Evolutionary conservation across 2,113 vertebrate genomes (phyloP).

Genomic region (Oryzias woworae): DNA sequence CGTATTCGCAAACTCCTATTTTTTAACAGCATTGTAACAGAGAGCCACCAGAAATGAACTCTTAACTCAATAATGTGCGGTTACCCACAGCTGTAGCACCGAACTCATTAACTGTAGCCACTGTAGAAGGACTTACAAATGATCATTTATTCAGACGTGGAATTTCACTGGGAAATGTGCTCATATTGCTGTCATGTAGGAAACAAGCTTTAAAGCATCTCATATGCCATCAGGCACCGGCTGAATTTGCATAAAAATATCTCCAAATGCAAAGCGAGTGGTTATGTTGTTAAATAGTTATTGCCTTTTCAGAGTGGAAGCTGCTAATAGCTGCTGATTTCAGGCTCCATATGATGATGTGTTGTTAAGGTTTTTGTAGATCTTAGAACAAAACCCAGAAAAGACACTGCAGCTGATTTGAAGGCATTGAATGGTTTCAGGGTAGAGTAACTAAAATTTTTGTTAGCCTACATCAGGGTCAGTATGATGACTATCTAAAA

Average conservation of each 20-base stretch:
- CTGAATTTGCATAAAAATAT: conserved; percentile 49
- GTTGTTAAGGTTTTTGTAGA: not conserved
- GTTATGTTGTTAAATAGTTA: conserved; percentile 11
- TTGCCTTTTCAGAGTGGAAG: conserved; percentile 13
- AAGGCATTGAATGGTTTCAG: too few relatives aligned
- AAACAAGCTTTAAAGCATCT: conserved; percentile 19
- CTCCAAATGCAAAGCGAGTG: conserved; percentile 42
- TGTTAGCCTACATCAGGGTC: not conserved
- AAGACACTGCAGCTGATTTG: too few relatives aligned
- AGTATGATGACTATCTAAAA: not conserved
- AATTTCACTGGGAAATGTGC: conserved; percentile 1
- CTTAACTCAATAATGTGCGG: conserved; percentile 4
- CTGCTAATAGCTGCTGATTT: conserved; percentile 6
- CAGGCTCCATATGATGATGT: not conserved
- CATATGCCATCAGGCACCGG: conserved; percentile 12
- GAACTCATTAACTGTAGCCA: conserved; percentile 29
- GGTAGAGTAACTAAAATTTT: not conserved
- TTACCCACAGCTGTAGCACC: conserved; percentile 9
- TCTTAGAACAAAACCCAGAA: too few relatives aligned
- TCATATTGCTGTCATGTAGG: conserved; percentile 14
- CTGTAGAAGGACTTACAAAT: conserved; percentile 14
- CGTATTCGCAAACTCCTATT: conserved; percentile 10
- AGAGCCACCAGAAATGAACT: conserved; percentile 14
- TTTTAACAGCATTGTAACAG: not conserved
- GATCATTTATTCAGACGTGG: conserved; percentile 25